Evolutionary conservation across 2,113 vertebrate species (phyloP).

Genomic region (Gymnocephalus cernua): DNA sequence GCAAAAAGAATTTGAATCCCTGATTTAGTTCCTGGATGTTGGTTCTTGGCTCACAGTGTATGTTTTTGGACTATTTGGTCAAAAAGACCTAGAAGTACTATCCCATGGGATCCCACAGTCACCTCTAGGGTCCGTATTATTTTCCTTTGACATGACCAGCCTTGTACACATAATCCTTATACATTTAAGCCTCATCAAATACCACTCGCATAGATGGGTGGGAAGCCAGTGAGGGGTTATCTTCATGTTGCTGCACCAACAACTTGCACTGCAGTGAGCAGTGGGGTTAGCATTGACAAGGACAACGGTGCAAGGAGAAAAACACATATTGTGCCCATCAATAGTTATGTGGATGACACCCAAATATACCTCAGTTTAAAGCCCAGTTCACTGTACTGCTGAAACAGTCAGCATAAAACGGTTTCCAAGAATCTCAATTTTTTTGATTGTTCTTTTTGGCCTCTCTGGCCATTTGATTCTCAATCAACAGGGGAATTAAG

Average conservation of each 20-base stretch:
- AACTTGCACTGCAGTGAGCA: not conserved
- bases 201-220: not conserved
- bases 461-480: not conserved
- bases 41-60: not conserved
- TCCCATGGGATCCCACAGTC: not conserved
- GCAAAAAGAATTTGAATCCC: not conserved
- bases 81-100: not conserved
- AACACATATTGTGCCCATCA: not conserved
- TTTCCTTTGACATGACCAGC: not conserved
- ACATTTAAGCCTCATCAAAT: not conserved
- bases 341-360: not conserved
- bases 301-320: not conserved
- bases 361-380: not conserved
- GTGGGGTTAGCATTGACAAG: not conserved
- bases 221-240: not conserved
- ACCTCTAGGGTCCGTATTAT: not conserved
- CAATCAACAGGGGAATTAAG: not conserved
- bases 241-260: not conserved
- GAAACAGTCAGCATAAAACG: not conserved
- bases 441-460: slow-evolving; percentile 1
- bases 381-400: not conserved
- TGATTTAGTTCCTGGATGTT: not conserved
- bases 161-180: not conserved
- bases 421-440: not conserved
- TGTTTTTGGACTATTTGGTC: not conserved